These are phyloP conservation scores for Ommatoiulus sabulosus DNA, from an alignment of 2,888 invertebrate species.

Conservation along the genomic window DNA sequence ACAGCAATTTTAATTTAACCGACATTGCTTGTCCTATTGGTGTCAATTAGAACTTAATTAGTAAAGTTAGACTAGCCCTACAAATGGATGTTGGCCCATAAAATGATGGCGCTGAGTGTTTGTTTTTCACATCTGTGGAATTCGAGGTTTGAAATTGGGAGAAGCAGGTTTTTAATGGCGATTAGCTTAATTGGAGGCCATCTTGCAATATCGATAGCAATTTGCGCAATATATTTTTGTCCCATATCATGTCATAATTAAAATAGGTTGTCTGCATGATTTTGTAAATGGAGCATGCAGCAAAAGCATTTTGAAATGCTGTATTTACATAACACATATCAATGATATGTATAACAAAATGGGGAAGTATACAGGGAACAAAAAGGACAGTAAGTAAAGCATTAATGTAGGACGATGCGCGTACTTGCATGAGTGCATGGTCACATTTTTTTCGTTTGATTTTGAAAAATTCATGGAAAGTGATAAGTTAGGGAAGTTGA, in stretches of 20 bases:
- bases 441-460: not conserved
- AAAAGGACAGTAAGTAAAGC: not conserved
- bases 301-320: not conserved
- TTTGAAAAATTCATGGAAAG: not conserved
- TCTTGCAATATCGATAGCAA: not conserved
- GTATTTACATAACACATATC: not conserved
- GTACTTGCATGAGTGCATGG: not conserved
- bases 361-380: not conserved
- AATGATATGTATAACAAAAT: slow-evolving; percentile 21
- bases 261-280: not conserved
- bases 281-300: slow-evolving; percentile 6
- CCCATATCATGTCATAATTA: slow-evolving; percentile 7
- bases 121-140: not conserved
- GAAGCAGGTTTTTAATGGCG: slow-evolving; percentile 1
- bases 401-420: not conserved
- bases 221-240: not conserved
- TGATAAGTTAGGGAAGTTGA: not conserved
- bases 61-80: not conserved
- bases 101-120: not conserved
- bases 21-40: not conserved
- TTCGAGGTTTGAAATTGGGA: not conserved
- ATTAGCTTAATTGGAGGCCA: not conserved
- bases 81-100: not conserved
- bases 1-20: not conserved
- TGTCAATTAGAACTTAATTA: not conserved